Percentiles rank a stretch among this genome's conserved stretches.
phyloP scores from a whole-genome alignment of 2,888 invertebrate genomes.

The Acrobasis repandana region DNA sequence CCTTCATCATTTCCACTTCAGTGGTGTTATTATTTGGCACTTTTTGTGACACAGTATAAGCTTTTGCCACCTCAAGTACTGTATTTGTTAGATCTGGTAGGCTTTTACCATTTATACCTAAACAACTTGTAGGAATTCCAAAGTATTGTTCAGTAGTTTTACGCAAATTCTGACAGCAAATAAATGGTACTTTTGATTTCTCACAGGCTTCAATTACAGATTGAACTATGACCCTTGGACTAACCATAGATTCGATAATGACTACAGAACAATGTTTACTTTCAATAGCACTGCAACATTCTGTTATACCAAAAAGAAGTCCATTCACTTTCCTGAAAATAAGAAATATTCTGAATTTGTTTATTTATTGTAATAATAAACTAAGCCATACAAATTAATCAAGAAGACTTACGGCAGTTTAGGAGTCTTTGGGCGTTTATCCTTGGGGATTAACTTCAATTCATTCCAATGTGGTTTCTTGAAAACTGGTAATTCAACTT shows the following conservation, averaged over 20 bases:
- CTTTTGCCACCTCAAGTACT: constrained; percentile 47
- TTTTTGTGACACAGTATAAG: constrained; percentile 34
- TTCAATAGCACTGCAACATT: constrained; percentile 52
- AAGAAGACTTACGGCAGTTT: constrained; percentile 51
- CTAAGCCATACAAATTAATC: not conserved
- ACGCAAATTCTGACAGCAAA: constrained; percentile 66
- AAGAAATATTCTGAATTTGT: constrained; percentile 14
- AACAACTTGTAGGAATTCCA: constrained; percentile 69
- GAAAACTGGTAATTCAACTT: constrained; percentile 56
- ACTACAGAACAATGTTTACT: constrained; percentile 57
- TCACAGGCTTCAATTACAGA: constrained; percentile 63
- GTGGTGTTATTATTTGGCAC: constrained; percentile 23
- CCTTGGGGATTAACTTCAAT: constrained; percentile 62
- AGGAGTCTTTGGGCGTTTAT: constrained; percentile 62
- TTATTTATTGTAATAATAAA: not conserved
- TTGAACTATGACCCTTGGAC: constrained; percentile 66
- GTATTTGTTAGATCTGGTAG: constrained; percentile 44
- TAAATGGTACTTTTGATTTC: constrained; percentile 50
- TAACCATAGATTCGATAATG: constrained; percentile 66
- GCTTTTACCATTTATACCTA: constrained; percentile 57
- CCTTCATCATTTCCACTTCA: constrained; percentile 27
- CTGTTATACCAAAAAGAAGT: constrained; percentile 66
- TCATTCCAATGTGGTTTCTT: constrained; percentile 68
- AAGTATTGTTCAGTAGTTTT: constrained; percentile 49
- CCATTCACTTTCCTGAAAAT: constrained; percentile 64